Evolutionary conservation across 2,888 invertebrate genomes (phyloP), one percentile per base, ranked within the genome.

Genomic region (Epinotia bilunana): DNA sequence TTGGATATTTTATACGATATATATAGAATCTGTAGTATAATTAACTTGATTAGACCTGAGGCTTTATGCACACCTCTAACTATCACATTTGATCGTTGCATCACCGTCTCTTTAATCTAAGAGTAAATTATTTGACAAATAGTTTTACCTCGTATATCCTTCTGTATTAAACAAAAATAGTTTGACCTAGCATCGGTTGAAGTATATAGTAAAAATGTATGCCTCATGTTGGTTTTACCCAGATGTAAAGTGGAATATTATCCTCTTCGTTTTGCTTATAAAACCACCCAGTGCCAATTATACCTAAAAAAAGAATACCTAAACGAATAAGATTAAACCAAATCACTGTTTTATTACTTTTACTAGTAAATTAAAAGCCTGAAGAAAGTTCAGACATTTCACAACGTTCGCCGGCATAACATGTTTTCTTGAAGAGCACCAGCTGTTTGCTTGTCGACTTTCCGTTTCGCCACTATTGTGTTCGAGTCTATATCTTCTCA

Each of bases 201-300:
- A 85, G 87, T 86, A 83, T 86, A 86, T 86, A 88, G 87, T 87
- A 87, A 89, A 85, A 86, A 84, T 86, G 85, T 85, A 88, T 88
- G 88, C 88, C 89, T 88, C 90, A 87, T 86, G 86, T 83, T 86
- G 88, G 85, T 84, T 90, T 87, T 64, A 87, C 87, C 89, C 88
- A 81, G 84, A 85, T 86, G 46, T 28, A 53, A 46, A 46, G n/a
- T 43, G 20, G 16, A 57, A 55, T 20, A 57, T 57, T 68, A 57
- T 68, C 68, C 57, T 68, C 20, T 63, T 7, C 23, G 12, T n/a
- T 33, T 6, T 18, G 63, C 43, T 2, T 16, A 64, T 64, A 23
- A 46, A 64, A n/a, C 49, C 23, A 20, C 43, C 43, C 43, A 46
- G 43, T 43, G 18, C 11, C 43, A 46, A 63, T 13, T 46, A 18